Base-by-base conservation (phyloP, 2,888 invertebrate genomes). In the Drosophila kuntzei region DNA sequence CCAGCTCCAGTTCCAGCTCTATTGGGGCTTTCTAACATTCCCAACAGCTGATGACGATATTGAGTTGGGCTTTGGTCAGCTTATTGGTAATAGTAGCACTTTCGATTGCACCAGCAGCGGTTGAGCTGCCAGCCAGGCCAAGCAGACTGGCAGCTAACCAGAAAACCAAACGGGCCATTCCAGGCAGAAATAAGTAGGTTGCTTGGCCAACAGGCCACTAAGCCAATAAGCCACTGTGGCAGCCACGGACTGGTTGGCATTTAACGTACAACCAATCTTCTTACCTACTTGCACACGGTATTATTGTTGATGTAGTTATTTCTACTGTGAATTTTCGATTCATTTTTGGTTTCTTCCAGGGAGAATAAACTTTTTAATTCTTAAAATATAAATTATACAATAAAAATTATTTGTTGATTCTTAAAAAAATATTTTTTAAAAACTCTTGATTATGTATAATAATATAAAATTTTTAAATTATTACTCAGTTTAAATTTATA, bases 71-170 rank as follows among this genome's bases (percentile, higher is more conserved):
- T 76, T 71, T 73, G 73, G 78, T 63, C 69, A 60, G 63, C 59
- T 60, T 65, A 73, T 74, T 79, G 79, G 78, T 68, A 83, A 84
- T 79, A 68, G 86, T 78, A 84, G 84, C 81, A 89, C 80, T 82
- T 90, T 90, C 88, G 59, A 76, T 88, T 63, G 76, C 81, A 71
- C 71, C 68, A 72, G 64, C 69, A 53, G 41, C 65, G 29, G 51
- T 27, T 57, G 43, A 32, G 36, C 53, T 34, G 7, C 39, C 18
- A 60, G 60, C 2, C 54, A 39, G 32, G 25, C 60, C 44, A 46
- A 2, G 12, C 22, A 11, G 12, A 3, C 51, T 12, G 37, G 16
- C 29, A 55, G 32, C 32, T 16, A 71, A 57, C 60, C 62, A 60
- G 72, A 66, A 58, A 71, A 53, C 68, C 66, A 64, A 72, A 82